These are phyloP conservation scores for Chesias legatella DNA, from an alignment of 2,888 invertebrate species.

Conservation along the genomic window DNA sequence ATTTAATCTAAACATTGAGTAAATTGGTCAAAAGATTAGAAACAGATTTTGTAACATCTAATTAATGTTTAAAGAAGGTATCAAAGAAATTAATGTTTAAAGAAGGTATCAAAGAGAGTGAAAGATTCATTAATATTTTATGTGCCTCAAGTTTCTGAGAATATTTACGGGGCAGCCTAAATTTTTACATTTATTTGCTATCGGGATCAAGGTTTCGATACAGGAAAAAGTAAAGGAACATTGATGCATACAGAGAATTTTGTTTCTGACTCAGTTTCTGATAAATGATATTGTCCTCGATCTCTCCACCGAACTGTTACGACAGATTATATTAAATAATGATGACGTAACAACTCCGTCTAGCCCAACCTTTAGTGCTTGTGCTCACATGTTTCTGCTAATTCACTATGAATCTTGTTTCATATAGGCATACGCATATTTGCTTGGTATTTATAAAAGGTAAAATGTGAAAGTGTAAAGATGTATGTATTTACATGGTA, in stretches of 20 bases:
- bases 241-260: constrained; percentile 19
- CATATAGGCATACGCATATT: constrained; percentile 16
- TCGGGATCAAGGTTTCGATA: constrained; percentile 11
- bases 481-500: constrained; percentile 57
- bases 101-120: too few species aligned
- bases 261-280: constrained; percentile 29
- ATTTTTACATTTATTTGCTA: too few species aligned
- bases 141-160: too few species aligned
- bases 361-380: constrained; percentile 32
- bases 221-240: constrained; percentile 21
- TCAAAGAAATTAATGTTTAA: too few species aligned
- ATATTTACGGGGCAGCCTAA: too few species aligned
- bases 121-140: too few species aligned
- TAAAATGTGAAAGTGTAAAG: constrained; percentile 31
- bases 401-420: constrained; percentile 31
- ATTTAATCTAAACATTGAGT: too few species aligned
- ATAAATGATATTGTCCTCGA: constrained; percentile 33
- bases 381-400: constrained; percentile 43
- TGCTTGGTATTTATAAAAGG: constrained; percentile 29
- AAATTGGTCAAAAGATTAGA: too few species aligned
- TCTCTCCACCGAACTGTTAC: constrained; percentile 31
- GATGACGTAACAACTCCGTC: constrained; percentile 37
- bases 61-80: too few species aligned
- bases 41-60: too few species aligned
- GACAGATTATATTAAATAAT: constrained; percentile 35